These are phyloP conservation scores for Tiliacea aurago DNA, from an alignment of 2,888 invertebrate species.

Conservation along the genomic window DNA sequence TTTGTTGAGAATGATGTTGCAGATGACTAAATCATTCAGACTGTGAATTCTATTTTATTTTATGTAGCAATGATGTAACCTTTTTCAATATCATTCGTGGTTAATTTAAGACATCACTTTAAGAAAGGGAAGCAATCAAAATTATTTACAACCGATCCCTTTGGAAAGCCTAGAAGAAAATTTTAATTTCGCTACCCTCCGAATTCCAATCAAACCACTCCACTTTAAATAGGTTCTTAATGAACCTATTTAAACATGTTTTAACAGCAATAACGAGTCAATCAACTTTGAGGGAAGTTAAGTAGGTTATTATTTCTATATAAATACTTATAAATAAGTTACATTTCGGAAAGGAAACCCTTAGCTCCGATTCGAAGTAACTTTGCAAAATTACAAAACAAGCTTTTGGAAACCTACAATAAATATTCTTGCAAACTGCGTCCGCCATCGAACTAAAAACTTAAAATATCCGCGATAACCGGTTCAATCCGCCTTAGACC, in stretches of 20 bases:
- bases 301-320: constrained; percentile 32
- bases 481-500: constrained; percentile 52
- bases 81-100: neutral
- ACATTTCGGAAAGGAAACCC: constrained; percentile 14
- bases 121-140: constrained; percentile 21
- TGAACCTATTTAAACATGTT: constrained; percentile 28
- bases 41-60: neutral
- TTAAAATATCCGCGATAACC: constrained; percentile 62
- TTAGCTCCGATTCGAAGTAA: constrained; percentile 16
- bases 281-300: constrained; percentile 21
- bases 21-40: neutral
- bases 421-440: constrained; percentile 54
- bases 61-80: neutral
- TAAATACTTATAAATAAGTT: constrained; percentile 38
- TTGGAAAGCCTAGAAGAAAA: constrained; percentile 15
- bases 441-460: constrained; percentile 56
- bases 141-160: constrained; percentile 9
- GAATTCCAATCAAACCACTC: constrained; percentile 34
- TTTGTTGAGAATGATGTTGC: neutral
- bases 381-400: constrained; percentile 45
- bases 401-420: constrained; percentile 37
- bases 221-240: too few relatives aligned
- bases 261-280: constrained; percentile 28
- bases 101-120: constrained; percentile 3
- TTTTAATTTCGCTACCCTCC: constrained; percentile 16